Percentiles rank a stretch among this genome's conserved stretches.
Evolutionary conservation across 2,888 invertebrate genomes (phyloP).

Genomic region (Crepidodera aurea): DNA sequence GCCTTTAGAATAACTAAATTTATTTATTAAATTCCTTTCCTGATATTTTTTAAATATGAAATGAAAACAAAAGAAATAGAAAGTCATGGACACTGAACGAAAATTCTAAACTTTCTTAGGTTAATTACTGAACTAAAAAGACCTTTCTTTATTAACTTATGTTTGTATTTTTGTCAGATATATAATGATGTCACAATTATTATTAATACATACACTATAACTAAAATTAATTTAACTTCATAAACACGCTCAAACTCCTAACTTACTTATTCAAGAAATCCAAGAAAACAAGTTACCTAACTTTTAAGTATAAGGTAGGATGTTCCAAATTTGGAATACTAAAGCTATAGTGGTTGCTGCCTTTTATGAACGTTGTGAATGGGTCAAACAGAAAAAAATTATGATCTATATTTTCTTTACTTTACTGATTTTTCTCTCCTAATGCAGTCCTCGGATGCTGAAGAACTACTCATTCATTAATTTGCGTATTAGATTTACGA

Average conservation of each 20-base stretch:
- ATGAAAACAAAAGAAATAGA: no score
- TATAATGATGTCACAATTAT: slow-evolving; percentile 6
- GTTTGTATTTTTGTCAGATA: neutral
- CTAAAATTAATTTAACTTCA: neutral
- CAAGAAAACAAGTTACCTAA: neutral
- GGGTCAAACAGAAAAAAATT: slow-evolving; percentile 9
- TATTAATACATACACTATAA: neutral
- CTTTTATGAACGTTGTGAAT: slow-evolving; percentile 4
- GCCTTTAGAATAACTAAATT: no score
- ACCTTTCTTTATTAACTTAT: neutral
- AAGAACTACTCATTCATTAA: neutral
- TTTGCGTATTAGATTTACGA: no score
- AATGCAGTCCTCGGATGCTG: neutral
- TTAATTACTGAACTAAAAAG: neutral
- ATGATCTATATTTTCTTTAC: slow-evolving; percentile 8
- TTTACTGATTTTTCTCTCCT: no score
- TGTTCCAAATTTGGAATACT: neutral
- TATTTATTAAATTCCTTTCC: no score
- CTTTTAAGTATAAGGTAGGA: neutral
- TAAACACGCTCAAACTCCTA: neutral
- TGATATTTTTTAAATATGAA: no score
- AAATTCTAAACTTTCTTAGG: neutral
- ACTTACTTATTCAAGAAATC: neutral
- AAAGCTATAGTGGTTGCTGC: slow-evolving; percentile 9
- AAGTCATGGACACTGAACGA: neutral